phyloP scores from a whole-genome alignment of 2,888 invertebrate genomes.

The Pristionchus mayeri region DNA sequence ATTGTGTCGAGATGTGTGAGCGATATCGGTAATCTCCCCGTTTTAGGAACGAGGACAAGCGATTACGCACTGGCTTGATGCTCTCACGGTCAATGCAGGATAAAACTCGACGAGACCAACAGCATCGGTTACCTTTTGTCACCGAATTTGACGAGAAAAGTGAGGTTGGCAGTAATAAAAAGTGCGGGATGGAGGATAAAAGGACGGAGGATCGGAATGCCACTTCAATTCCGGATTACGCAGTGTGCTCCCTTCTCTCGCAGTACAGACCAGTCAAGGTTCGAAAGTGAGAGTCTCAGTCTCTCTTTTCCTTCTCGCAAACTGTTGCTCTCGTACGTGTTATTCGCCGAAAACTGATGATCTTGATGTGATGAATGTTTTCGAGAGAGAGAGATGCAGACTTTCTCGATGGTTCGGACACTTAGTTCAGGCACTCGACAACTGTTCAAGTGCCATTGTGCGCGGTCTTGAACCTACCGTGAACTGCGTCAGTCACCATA shows the following conservation, averaged over 20 bases:
- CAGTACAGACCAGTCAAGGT: conserved; percentile 43
- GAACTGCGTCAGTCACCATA: background rate
- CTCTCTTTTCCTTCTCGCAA: background rate
- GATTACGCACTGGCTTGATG: background rate
- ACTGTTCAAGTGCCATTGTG: conserved; percentile 35
- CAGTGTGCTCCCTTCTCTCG: background rate
- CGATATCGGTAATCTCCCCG: conserved; percentile 13
- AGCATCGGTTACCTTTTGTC: background rate
- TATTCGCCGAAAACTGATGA: background rate
- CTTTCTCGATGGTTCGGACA: conserved; percentile 24
- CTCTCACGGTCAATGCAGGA: background rate
- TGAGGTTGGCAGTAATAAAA: background rate
- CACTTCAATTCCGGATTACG: conserved; percentile 40
- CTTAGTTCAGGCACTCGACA: background rate
- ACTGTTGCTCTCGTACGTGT: too few species aligned
- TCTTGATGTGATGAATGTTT: conserved; percentile 32
- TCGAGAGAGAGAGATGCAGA: too few species aligned
- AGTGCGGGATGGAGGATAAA: conserved; percentile 31
- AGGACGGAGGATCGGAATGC: conserved; percentile 32
- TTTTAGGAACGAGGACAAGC: background rate
- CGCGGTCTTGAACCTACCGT: conserved; percentile 11
- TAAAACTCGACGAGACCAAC: conserved; percentile 1
- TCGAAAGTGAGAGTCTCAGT: conserved; percentile 31
- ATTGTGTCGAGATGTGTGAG: background rate
- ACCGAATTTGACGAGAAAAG: background rate